Conservation (phyloP, 2,888 invertebrate species). For the Metallyticus violacea region DNA sequence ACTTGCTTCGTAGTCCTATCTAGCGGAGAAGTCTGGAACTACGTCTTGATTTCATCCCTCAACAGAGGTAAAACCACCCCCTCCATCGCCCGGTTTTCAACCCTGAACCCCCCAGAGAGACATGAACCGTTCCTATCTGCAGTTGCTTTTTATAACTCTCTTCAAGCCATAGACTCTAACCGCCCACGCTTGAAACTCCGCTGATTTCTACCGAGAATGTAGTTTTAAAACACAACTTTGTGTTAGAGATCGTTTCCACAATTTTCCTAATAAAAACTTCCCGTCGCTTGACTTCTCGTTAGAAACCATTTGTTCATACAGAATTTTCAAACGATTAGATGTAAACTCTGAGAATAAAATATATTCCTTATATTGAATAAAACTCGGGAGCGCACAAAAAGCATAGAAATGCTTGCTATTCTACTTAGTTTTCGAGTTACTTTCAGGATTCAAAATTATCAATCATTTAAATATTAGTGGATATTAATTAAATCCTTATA, state of each 20-base stretch:
- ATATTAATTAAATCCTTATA: too few relatives aligned
- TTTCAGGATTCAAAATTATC: too few relatives aligned
- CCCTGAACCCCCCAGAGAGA: not conserved
- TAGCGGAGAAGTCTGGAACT: not conserved
- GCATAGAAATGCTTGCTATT: too few relatives aligned
- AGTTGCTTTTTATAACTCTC: not conserved
- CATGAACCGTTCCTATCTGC: not conserved
- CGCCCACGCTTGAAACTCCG: not conserved
- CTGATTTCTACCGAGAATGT: not conserved
- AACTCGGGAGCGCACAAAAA: too few relatives aligned
- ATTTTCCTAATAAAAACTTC: not conserved
- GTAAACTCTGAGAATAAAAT: too few relatives aligned
- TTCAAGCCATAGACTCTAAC: not conserved
- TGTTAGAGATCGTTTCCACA: not conserved
- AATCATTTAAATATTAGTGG: too few relatives aligned
- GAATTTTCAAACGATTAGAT: too few relatives aligned
- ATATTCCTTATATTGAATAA: too few relatives aligned
- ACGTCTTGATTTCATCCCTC: not conserved
- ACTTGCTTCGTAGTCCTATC: not conserved
- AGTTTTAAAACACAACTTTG: not conserved
- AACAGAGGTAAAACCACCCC: not conserved
- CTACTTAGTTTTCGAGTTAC: too few relatives aligned
- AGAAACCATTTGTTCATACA: too few relatives aligned
- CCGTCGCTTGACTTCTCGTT: too few relatives aligned
- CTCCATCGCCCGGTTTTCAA: not conserved